Conservation (phyloP, 1,140 invertebrate genomes). For the Drosophila obscura region DNA sequence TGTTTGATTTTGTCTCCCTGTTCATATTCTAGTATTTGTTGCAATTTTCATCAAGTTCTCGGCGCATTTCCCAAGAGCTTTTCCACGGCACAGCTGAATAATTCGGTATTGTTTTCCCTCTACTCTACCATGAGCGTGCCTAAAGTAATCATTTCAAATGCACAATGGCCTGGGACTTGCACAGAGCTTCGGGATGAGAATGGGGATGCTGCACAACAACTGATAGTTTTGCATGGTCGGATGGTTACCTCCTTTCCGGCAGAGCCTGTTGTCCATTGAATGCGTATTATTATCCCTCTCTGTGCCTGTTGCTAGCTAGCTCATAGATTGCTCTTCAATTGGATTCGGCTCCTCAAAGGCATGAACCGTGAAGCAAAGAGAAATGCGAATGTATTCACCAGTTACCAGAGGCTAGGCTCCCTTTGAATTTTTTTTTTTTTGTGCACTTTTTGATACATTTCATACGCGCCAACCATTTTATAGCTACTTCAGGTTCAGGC, state of each 20-base stretch:
- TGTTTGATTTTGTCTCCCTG: slow-evolving; percentile 18
- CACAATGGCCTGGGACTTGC: slow-evolving; percentile 52
- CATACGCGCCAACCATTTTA: too few relatives aligned
- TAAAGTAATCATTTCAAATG: slow-evolving; percentile 72
- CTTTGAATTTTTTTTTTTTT: too few relatives aligned
- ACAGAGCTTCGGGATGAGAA: neutral
- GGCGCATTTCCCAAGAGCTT: slow-evolving; percentile 40
- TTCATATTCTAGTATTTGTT: slow-evolving; percentile 44
- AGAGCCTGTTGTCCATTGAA: slow-evolving; percentile 3
- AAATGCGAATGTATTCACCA: too few relatives aligned
- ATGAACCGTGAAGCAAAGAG: too few relatives aligned
- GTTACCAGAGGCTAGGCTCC: too few relatives aligned
- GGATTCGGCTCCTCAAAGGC: too few relatives aligned
- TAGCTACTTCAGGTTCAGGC: too few relatives aligned
- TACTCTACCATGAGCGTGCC: slow-evolving; percentile 6
- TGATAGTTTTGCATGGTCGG: slow-evolving; percentile 49
- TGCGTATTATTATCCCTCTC: too few relatives aligned
- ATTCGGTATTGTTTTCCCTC: slow-evolving; percentile 46
- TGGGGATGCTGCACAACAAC: slow-evolving; percentile 17
- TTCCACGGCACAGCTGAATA: slow-evolving; percentile 58
- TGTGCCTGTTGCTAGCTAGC: too few relatives aligned
- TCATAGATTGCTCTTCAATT: too few relatives aligned
- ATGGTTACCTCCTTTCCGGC: slow-evolving; percentile 13
- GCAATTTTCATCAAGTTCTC: slow-evolving; percentile 47
- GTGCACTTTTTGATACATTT: too few relatives aligned